Conservation (phyloP, 2,888 invertebrate species). For the Hermaeophaga mercurialis region DNA sequence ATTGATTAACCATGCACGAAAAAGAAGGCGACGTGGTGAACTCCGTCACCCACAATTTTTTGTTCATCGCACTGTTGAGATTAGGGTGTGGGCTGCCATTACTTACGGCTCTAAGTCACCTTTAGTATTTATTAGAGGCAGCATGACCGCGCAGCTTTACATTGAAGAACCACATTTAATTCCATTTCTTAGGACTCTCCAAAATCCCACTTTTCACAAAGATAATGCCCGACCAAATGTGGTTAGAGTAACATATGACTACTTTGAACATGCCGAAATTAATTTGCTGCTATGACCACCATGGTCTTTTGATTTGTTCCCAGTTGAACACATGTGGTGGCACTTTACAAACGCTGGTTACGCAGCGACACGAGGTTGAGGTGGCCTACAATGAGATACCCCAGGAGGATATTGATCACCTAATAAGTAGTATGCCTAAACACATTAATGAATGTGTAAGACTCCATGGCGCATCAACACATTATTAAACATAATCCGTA, state of each 20-base stretch:
- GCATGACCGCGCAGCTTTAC: no score
- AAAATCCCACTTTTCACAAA: background rate
- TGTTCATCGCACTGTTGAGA: no score
- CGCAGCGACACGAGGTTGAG: no score
- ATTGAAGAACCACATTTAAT: background rate
- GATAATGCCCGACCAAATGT: background rate
- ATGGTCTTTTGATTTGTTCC: background rate
- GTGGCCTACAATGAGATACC: no score
- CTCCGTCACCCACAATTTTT: background rate
- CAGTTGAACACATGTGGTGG: background rate
- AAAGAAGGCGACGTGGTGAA: conserved; percentile 2
- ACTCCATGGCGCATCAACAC: no score
- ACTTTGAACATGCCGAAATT: no score
- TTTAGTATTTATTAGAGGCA: background rate
- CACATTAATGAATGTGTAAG: no score
- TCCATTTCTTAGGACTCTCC: background rate
- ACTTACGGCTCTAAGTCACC: no score
- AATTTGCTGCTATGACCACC: background rate
- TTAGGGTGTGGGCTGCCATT: no score
- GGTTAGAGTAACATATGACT: background rate
- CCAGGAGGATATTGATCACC: no score
- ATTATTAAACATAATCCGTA: no score
- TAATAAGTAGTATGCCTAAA: no score
- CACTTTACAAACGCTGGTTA: background rate
- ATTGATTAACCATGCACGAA: background rate